Percentiles rank a stretch among this genome's conserved stretches.
phyloP scores from a whole-genome alignment of 2,888 invertebrate species.

The Eumerus sabulonum region DNA sequence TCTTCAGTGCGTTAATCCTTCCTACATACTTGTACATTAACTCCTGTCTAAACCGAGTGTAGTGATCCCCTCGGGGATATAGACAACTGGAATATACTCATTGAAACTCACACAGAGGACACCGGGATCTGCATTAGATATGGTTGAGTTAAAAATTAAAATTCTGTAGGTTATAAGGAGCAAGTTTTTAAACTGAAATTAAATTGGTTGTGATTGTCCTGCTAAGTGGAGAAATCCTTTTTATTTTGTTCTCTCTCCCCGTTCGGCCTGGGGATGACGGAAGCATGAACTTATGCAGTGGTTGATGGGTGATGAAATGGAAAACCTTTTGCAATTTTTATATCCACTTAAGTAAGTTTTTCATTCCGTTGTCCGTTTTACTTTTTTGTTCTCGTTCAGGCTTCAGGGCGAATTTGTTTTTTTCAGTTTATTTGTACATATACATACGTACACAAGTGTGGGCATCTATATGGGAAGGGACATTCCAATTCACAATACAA shows the following conservation, averaged over 20 bases:
- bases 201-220: slow-evolving; percentile 66
- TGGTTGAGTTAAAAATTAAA: slow-evolving; percentile 65
- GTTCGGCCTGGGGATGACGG: background rate
- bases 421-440: background rate
- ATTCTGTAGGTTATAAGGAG: slow-evolving; percentile 63
- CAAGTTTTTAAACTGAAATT: slow-evolving; percentile 65
- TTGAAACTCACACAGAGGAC: slow-evolving; percentile 18
- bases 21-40: slow-evolving; percentile 35
- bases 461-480: no score
- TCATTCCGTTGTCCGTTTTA: no score
- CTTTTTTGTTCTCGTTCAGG: background rate
- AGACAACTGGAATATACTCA: background rate
- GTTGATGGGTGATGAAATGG: slow-evolving; percentile 56
- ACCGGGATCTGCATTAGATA: slow-evolving; percentile 48
- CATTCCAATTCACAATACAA: no score
- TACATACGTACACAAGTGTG: no score
- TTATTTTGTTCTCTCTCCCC: slow-evolving; percentile 3
- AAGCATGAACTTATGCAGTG: slow-evolving; percentile 17
- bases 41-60: slow-evolving; percentile 13
- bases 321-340: slow-evolving; percentile 64
- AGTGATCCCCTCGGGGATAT: slow-evolving; percentile 42
- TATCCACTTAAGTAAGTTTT: slow-evolving; percentile 61
- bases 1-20: slow-evolving; percentile 27
- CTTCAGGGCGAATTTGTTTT: slow-evolving; percentile 18
- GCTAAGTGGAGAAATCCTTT: slow-evolving; percentile 60